Base-by-base conservation (phyloP, 2,888 invertebrate species). In the Plebejus argus region DNA sequence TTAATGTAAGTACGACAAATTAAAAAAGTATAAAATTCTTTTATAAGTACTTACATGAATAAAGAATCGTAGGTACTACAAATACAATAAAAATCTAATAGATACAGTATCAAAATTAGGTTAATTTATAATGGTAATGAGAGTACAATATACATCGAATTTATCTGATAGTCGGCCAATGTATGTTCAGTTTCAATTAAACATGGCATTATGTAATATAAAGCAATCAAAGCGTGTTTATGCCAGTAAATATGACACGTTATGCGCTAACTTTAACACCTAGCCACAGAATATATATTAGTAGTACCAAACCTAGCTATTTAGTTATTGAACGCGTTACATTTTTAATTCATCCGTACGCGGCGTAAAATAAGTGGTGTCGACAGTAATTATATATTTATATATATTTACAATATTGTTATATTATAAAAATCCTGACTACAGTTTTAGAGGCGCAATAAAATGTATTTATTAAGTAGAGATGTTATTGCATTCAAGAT, bases 131-230 rank as follows among this genome's bases (percentile, higher is more conserved):
- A 72, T 72, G 39, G 12, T 15, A 28, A 28, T 49, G 74, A 74
- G 28, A 53, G 74, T 74, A 72, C 70, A 28, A 58, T 20, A 58
- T 58, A 53, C n/a, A 35, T 35, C 20, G 45, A 81, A 81, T 81
- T 80, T 80, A 81, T 80, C 78, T 79, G 81, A 80, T 80, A 76
- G 78, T 77, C 79, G 76, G 77, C 80, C 78, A 81, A 81, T 81
- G 80, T 81, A 79, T 78, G 78, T 78, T 80, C 77, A 76, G 76
- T 76, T 49, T 75, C 81, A 79, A 80, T 81, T 79, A 81, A 80
- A 81, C 81, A 78, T 74, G 78, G 80, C 78, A 81, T 81, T 81
- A 80, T 78, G 78, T 74, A 74, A 74, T 74, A 53, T 28, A 74
- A 53, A 74, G 74, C 53, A 74, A 74, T 74, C 53, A 74, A 74